Percentiles rank a stretch among this genome's conserved stretches.
Conservation (phyloP, 2,888 invertebrate genomes). For the Mechanitis mazaeus region DNA sequence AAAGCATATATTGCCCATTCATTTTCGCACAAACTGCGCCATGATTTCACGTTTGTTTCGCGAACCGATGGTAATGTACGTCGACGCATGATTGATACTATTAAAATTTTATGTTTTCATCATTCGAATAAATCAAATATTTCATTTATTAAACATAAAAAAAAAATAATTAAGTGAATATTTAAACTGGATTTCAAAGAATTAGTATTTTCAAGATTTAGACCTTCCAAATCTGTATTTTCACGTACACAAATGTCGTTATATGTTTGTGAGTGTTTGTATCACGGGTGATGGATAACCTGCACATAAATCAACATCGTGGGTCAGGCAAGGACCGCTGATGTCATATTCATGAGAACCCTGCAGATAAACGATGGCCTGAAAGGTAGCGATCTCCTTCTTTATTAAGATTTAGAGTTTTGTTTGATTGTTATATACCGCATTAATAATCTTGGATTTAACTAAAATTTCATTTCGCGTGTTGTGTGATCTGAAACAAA, state of each 20-base stretch:
- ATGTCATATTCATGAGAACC: conserved; percentile 71
- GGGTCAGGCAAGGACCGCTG: conserved; percentile 53
- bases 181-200: neutral
- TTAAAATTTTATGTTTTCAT: conserved; percentile 5
- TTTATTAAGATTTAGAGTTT: conserved; percentile 44
- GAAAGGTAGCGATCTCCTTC: conserved; percentile 33
- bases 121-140: conserved; percentile 1
- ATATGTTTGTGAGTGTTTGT: conserved; percentile 40
- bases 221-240: conserved; percentile 8
- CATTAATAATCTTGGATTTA: conserved; percentile 35
- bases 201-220: neutral
- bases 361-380: conserved; percentile 34
- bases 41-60: conserved; percentile 46
- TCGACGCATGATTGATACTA: conserved; percentile 57
- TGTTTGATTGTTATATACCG: conserved; percentile 41
- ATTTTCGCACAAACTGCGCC: conserved; percentile 56
- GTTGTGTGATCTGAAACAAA: conserved; percentile 54
- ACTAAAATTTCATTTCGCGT: conserved; percentile 37
- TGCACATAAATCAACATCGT: conserved; percentile 59
- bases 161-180: neutral
- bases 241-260: conserved; percentile 12
- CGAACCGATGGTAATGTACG: conserved; percentile 64
- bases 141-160: conserved; percentile 1
- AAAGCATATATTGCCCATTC: conserved; percentile 80
- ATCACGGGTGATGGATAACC: conserved; percentile 59